Conservation (phyloP, 2,888 invertebrate species). For the Tiliacea citrago region DNA sequence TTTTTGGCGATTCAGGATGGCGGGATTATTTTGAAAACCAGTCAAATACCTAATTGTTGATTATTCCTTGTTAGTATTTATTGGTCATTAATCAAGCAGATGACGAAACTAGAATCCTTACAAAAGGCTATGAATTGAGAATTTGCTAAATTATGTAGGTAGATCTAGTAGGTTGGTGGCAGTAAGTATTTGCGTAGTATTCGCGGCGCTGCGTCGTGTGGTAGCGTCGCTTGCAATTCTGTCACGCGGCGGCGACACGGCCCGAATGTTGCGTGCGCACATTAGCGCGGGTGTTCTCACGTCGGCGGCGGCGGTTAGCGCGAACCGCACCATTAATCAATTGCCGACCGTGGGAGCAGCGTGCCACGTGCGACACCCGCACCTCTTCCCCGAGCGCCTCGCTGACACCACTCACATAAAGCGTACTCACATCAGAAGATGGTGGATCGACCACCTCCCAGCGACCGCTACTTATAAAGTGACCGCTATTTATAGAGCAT, state of each 20-base stretch:
- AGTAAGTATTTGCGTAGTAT: conserved; percentile 16
- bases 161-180: conserved; percentile 4
- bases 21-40: background rate
- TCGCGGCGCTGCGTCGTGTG: conserved; percentile 33
- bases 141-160: background rate
- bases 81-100: background rate
- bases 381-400: background rate
- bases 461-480: conserved; percentile 26
- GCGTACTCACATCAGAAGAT: background rate
- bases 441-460: background rate
- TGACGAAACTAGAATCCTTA: background rate
- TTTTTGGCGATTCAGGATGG: background rate
- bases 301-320: conserved; percentile 74
- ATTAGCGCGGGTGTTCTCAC: conserved; percentile 78
- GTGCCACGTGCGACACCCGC: conserved; percentile 70
- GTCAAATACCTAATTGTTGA: background rate
- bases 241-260: conserved; percentile 78
- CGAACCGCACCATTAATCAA: conserved; percentile 83
- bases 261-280: conserved; percentile 76
- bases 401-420: conserved; percentile 10
- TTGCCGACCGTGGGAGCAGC: conserved; percentile 80
- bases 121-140: background rate
- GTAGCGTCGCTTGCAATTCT: conserved; percentile 71
- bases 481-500: conserved; percentile 71
- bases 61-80: background rate